Evolutionary conservation across 2,797 vertebrate genomes (phyloP).

Genomic region (Micromesistius poutassou): DNA sequence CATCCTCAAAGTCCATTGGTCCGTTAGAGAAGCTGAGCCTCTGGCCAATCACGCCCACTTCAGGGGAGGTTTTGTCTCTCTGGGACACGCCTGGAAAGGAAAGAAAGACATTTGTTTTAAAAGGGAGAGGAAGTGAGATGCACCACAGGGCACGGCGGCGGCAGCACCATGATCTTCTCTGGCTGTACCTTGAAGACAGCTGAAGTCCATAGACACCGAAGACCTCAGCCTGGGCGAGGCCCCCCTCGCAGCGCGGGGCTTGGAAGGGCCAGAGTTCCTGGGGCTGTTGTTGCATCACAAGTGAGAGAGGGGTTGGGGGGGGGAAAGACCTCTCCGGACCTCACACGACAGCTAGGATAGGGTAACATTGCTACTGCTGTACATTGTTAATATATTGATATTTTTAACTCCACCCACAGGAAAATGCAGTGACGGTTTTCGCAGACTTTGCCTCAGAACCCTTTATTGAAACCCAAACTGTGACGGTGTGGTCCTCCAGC

Average conservation of each 20-base stretch:
- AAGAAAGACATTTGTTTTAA: constrained; percentile 4
- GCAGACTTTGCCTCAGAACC: too few relatives aligned
- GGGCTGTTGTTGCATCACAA: constrained; percentile 54
- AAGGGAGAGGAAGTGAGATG: neutral
- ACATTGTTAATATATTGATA: neutral
- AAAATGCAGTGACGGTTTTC: too few relatives aligned
- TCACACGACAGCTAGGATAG: neutral
- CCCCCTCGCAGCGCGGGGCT: constrained; percentile 57
- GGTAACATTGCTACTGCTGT: too few relatives aligned
- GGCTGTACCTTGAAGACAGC: constrained; percentile 74
- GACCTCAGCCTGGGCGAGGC: constrained; percentile 70
- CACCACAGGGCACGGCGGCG: neutral
- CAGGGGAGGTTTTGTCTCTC: constrained; percentile 59
- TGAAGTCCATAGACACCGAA: constrained; percentile 62
- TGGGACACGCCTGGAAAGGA: constrained; percentile 50
- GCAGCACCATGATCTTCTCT: neutral
- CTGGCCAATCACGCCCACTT: constrained; percentile 77
- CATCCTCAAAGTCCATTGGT: constrained; percentile 68
- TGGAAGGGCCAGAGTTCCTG: constrained; percentile 55
- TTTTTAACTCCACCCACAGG: too few relatives aligned
- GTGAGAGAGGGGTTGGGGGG: constrained; percentile 30
- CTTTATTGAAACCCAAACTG: too few relatives aligned
- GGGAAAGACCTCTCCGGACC: constrained; percentile 16
- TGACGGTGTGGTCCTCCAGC: neutral
- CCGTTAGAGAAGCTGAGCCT: constrained; percentile 72